phyloP scores from a whole-genome alignment of 2,113 vertebrate genomes.

The Aleadryas rufinucha region DNA sequence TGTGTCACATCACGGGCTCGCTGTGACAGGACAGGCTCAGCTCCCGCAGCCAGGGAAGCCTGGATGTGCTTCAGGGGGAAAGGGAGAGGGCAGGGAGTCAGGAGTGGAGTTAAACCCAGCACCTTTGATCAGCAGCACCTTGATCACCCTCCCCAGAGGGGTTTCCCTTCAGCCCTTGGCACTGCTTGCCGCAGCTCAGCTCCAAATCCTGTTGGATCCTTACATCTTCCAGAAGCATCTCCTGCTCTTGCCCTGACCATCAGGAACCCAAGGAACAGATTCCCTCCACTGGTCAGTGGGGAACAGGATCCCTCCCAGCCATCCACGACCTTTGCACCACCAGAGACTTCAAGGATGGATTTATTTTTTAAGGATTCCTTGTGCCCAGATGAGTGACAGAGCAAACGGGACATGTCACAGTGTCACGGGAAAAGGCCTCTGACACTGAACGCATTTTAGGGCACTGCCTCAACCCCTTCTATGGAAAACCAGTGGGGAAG shows the following conservation, averaged over 20 bases:
- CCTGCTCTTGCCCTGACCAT: not conserved
- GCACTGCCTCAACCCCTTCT: not conserved
- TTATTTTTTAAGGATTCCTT: not conserved
- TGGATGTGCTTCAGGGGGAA: accelerated
- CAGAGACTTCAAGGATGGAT: not conserved
- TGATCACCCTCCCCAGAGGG: not conserved
- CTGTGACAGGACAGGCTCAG: not conserved
- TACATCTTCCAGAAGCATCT: not conserved
- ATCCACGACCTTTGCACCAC: not conserved
- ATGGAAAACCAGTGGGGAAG: not conserved
- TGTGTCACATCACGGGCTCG: not conserved
- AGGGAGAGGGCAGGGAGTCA: not conserved
- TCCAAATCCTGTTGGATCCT: not conserved
- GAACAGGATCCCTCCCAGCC: not conserved
- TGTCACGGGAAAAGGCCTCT: not conserved
- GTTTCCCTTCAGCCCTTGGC: not conserved
- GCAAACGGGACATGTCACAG: not conserved
- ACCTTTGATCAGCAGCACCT: not conserved
- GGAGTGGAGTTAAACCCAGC: not conserved
- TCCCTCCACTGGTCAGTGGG: accelerated
- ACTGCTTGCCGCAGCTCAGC: not conserved
- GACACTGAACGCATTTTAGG: not conserved
- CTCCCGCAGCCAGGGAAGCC: not conserved
- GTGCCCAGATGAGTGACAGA: not conserved
- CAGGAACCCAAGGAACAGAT: not conserved